These are phyloP conservation scores for Temnothorax unifasciatus DNA, from an alignment of 2,888 invertebrate genomes.

Conservation along the genomic window DNA sequence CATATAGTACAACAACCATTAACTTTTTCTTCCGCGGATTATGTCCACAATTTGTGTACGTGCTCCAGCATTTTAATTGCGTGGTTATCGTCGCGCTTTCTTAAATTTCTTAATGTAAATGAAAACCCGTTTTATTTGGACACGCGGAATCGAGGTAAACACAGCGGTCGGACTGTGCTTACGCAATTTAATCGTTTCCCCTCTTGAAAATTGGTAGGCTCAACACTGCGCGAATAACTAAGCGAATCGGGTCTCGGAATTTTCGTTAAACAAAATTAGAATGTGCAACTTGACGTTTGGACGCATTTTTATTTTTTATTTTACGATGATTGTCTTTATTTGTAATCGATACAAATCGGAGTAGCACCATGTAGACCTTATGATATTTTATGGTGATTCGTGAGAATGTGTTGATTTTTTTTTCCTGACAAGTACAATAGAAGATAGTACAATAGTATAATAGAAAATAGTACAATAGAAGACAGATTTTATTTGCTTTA, in stretches of 20 bases:
- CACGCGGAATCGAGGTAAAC: slow-evolving; percentile 33
- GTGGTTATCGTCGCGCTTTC: slow-evolving; percentile 57
- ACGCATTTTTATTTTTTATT: background rate
- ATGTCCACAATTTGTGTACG: slow-evolving; percentile 49
- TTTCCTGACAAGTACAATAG: background rate
- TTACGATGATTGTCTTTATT: background rate
- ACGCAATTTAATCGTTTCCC: slow-evolving; percentile 26
- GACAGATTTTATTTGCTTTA: background rate
- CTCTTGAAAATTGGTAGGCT: background rate
- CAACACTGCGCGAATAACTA: background rate
- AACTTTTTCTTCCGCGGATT: slow-evolving; percentile 49
- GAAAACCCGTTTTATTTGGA: slow-evolving; percentile 39
- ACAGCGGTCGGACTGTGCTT: background rate
- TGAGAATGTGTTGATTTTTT: background rate
- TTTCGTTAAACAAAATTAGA: background rate
- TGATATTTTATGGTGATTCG: background rate
- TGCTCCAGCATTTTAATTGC: slow-evolving; percentile 68
- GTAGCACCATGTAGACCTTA: background rate
- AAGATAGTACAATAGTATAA: background rate
- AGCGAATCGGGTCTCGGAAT: background rate
- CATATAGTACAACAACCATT: slow-evolving; percentile 42
- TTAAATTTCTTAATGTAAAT: slow-evolving; percentile 60
- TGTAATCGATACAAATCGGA: background rate
- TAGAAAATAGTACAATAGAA: background rate
- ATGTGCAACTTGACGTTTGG: background rate